Conservation (phyloP, 53 echinoderm and acorn worm species). For the Echinometra lucunter region DNA sequence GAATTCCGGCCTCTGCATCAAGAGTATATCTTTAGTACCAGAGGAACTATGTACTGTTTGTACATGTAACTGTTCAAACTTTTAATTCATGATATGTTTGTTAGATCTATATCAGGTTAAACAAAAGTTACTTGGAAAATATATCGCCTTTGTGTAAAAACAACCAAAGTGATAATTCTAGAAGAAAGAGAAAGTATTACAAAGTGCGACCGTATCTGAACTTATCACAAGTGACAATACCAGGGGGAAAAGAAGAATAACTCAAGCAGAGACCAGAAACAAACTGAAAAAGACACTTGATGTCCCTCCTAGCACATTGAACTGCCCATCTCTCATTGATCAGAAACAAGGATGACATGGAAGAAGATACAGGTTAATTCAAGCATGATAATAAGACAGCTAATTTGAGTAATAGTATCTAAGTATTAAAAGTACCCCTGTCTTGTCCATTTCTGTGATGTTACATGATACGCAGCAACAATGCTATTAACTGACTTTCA, state of each 20-base stretch:
- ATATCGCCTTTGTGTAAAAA: no score
- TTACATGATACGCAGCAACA: neutral
- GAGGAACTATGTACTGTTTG: no score
- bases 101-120: no score
- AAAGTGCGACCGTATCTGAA: neutral
- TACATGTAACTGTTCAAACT: no score
- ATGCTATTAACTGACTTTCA: neutral
- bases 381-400: slow-evolving; percentile 15
- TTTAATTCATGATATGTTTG: no score
- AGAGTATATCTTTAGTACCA: no score
- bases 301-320: neutral
- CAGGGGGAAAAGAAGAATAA: neutral
- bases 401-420: slow-evolving; percentile 43
- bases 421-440: slow-evolving; percentile 1
- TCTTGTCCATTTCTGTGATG: neutral
- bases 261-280: neutral
- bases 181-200: no score
- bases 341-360: neutral
- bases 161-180: no score
- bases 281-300: slow-evolving; percentile 13
- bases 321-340: neutral
- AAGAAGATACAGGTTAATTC: neutral
- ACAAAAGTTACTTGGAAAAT: no score
- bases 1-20: no score
- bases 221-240: neutral